phyloP scores from a whole-genome alignment of 2,113 vertebrate genomes.

The Pleuronectes platessa region DNA sequence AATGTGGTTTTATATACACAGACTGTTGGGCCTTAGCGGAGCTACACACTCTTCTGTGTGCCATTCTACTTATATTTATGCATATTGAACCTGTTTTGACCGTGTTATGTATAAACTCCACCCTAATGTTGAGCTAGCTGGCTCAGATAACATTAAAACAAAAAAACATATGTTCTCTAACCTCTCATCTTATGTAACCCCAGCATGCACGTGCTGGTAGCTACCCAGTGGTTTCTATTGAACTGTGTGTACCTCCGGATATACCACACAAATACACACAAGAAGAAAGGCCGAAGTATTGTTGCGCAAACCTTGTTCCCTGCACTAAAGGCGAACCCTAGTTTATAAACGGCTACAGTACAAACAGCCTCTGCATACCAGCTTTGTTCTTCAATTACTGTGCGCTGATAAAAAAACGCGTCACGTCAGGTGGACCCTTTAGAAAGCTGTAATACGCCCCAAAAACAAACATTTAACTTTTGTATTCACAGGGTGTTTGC shows the following conservation, averaged over 20 bases:
- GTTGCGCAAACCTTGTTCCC: not conserved
- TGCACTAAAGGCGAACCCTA: conserved; percentile 14
- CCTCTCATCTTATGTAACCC: not conserved
- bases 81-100: no score
- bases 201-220: not conserved
- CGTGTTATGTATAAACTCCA: no score
- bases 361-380: conserved; percentile 29
- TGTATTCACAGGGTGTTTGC: conserved; percentile 31
- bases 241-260: no score
- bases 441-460: conserved; percentile 57
- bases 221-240: not conserved
- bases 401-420: conserved; percentile 43
- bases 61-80: no score
- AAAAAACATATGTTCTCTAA: not conserved
- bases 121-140: no score
- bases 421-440: conserved; percentile 23
- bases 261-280: no score
- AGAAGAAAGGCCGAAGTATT: not conserved
- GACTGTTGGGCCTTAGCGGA: no score
- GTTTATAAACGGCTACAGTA: conserved; percentile 24
- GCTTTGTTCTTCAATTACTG: conserved; percentile 28
- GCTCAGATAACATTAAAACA: not conserved
- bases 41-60: no score
- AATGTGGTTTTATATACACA: no score
- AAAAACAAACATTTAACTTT: conserved; percentile 74